Conservation (phyloP, 2,888 invertebrate genomes). For the Rhagonycha lutea region DNA sequence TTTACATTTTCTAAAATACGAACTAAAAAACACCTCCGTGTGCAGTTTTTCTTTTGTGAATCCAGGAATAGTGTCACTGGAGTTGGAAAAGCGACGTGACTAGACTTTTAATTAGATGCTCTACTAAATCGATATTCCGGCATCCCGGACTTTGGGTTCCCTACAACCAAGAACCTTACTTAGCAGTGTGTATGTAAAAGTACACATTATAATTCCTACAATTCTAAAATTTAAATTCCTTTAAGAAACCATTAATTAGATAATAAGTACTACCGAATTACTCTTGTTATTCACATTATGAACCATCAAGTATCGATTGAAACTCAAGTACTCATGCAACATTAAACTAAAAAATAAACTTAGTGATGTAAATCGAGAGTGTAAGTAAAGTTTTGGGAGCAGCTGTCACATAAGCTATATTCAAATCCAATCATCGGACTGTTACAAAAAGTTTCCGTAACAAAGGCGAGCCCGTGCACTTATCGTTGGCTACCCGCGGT, state of each 20-base stretch:
- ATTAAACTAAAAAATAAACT: slow-evolving; percentile 1
- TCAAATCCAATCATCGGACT: slow-evolving; percentile 54
- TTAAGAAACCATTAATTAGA: not conserved
- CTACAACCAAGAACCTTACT: slow-evolving; percentile 15
- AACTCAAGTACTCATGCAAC: not conserved
- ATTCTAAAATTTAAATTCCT: not conserved
- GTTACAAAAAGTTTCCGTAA: slow-evolving; percentile 47
- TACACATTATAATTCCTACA: not conserved
- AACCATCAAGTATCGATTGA: not conserved
- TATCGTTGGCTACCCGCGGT: slow-evolving; percentile 55
- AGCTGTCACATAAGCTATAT: slow-evolving; percentile 39
- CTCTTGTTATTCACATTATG: not conserved
- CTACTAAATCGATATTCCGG: slow-evolving; percentile 53
- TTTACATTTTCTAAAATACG: slow-evolving; percentile 7
- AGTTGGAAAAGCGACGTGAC: slow-evolving; percentile 55
- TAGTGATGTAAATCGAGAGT: slow-evolving; percentile 14
- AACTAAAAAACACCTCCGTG: slow-evolving; percentile 22
- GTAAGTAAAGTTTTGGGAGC: slow-evolving; percentile 31
- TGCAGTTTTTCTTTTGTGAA: slow-evolving; percentile 40
- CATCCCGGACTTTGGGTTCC: slow-evolving; percentile 29
- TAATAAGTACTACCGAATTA: not conserved
- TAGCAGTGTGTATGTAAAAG: not conserved
- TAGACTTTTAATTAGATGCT: slow-evolving; percentile 57
- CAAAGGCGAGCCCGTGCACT: slow-evolving; percentile 49
- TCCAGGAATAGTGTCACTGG: slow-evolving; percentile 57